phyloP scores from a whole-genome alignment of 64 coral and sea anemone genomes.

The Dendrophyllia cribrosa region DNA sequence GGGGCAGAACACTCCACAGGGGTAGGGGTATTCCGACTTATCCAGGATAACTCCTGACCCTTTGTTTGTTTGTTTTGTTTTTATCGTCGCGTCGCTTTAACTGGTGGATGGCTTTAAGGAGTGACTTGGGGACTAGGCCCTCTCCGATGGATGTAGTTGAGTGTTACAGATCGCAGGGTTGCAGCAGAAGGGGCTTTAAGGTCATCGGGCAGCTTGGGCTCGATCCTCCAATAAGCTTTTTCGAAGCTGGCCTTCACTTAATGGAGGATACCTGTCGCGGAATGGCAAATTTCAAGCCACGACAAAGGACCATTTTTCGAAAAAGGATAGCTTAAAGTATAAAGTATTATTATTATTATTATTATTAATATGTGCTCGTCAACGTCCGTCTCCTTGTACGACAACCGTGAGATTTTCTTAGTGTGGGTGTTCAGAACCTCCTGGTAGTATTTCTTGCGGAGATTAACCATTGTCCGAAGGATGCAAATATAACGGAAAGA shows the following conservation, averaged over 20 bases:
- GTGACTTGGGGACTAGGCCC: too few species aligned
- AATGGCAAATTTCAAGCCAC: background rate
- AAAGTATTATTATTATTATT: conserved; percentile 3
- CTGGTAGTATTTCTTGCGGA: conserved; percentile 22
- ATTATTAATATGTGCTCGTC: conserved; percentile 40
- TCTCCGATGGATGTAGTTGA: background rate
- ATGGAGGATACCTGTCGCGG: background rate
- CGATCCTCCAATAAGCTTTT: background rate
- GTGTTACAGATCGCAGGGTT: background rate
- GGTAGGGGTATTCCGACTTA: background rate
- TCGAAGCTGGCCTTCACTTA: background rate
- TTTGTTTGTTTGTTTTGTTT: background rate
- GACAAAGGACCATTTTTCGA: conserved; percentile 20
- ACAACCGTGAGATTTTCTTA: background rate
- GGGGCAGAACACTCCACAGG: too few species aligned
- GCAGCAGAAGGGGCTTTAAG: background rate
- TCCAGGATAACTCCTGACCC: conserved; percentile 15
- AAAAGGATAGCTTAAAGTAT: conserved; percentile 2
- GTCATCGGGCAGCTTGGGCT: background rate
- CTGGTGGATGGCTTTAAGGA: too few species aligned
- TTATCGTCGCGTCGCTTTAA: too few species aligned
- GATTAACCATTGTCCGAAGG: background rate
- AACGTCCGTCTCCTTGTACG: background rate
- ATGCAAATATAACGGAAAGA: background rate
- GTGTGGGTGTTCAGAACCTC: conserved; percentile 14